Conservation (phyloP, 2,888 invertebrate species). For the Phorcus lineatus region DNA sequence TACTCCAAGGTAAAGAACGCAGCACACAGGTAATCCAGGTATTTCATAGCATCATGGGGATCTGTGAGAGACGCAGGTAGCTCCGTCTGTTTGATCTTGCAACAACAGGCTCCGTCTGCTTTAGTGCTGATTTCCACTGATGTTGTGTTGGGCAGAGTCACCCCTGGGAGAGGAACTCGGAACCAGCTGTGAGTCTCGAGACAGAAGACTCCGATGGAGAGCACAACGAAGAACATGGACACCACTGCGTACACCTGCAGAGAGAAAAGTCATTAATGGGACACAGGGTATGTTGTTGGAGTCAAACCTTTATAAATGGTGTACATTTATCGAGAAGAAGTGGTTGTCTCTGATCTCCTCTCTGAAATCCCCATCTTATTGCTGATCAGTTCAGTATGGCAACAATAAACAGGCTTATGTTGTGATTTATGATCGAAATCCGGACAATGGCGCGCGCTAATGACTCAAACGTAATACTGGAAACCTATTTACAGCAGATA, state of each 20-base stretch:
- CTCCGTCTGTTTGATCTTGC: constrained; percentile 24
- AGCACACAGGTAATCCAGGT: constrained; percentile 68
- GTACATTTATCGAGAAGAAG: no score
- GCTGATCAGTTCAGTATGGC: no score
- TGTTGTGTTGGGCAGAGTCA: constrained; percentile 33
- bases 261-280: not conserved
- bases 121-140: not conserved
- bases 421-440: no score
- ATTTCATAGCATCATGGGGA: constrained; percentile 65
- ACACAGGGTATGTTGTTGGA: not conserved
- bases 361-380: no score
- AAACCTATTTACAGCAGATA: no score
- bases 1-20: constrained; percentile 70
- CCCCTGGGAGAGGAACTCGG: constrained; percentile 59
- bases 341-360: no score
- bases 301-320: no score
- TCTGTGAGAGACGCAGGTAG: constrained; percentile 52
- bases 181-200: constrained; percentile 71
- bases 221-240: constrained; percentile 72
- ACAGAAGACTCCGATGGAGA: constrained; percentile 72
- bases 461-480: no score
- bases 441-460: no score
- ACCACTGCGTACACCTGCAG: constrained; percentile 69
- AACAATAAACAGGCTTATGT: no score
- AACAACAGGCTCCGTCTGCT: constrained; percentile 35